Evolutionary conservation across 2,797 vertebrate species (phyloP).

Genomic region (Pagetopsis macropterus): DNA sequence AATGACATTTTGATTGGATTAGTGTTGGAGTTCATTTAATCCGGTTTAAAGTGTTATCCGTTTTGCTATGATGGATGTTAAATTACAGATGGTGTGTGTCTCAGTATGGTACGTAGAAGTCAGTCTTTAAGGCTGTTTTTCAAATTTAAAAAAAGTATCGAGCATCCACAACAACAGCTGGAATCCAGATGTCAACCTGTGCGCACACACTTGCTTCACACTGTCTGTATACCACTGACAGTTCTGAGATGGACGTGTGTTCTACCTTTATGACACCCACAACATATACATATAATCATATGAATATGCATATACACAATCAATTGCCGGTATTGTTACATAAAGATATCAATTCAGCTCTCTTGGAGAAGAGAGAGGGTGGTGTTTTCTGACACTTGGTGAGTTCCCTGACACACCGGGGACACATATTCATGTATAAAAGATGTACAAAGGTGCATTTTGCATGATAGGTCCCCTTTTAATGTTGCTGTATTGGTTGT

Average conservation of each 20-base stretch:
- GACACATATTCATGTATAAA: too few relatives aligned
- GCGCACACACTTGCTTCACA: background rate
- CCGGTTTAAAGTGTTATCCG: constrained; percentile 3
- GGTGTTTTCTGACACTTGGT: too few relatives aligned
- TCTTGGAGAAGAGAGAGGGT: too few relatives aligned
- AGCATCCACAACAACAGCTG: constrained; percentile 16
- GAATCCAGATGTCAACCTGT: constrained; percentile 5
- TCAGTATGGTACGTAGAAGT: background rate
- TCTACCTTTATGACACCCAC: background rate
- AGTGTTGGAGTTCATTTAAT: constrained; percentile 33
- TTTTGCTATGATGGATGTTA: constrained; percentile 6
- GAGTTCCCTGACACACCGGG: too few relatives aligned
- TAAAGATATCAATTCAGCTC: background rate
- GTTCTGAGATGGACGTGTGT: background rate
- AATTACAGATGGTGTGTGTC: constrained; percentile 1
- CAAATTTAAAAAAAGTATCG: constrained; percentile 1
- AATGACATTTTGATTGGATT: constrained; percentile 52
- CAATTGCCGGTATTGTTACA: background rate
- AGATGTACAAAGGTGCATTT: too few relatives aligned
- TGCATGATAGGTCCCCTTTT: too few relatives aligned
- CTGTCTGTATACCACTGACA: background rate
- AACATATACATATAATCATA: background rate
- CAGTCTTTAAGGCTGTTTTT: constrained; percentile 5
- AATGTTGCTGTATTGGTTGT: background rate
- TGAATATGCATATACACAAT: background rate